Evolutionary conservation across 2,888 invertebrate species (phyloP).

Genomic region (Lithophane semibrunnea): DNA sequence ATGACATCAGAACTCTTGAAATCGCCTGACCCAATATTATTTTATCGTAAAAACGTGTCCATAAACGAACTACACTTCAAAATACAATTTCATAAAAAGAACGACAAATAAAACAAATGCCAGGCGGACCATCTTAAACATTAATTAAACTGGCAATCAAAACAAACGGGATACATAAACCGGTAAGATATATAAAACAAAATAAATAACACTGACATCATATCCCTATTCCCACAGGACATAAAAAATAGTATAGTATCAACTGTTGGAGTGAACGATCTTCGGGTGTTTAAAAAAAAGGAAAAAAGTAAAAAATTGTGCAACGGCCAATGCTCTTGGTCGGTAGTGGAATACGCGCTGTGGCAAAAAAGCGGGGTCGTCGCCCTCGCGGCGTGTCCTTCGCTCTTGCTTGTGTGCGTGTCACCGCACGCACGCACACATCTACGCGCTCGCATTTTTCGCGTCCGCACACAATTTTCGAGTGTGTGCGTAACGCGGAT

Average conservation of each 20-base stretch:
- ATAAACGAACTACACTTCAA: constrained; percentile 39
- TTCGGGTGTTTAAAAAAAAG: constrained; percentile 76
- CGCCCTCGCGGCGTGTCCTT: constrained; percentile 88
- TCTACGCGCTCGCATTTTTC: constrained; percentile 75
- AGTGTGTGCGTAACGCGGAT: constrained; percentile 78
- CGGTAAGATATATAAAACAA: constrained; percentile 66
- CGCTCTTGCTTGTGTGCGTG: constrained; percentile 82
- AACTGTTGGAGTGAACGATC: constrained; percentile 83
- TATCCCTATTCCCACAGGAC: constrained; percentile 83
- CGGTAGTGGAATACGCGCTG: constrained; percentile 85
- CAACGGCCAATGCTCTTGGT: constrained; percentile 87
- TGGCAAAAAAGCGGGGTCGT: constrained; percentile 89
- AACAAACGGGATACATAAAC: constrained; percentile 77
- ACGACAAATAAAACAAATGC: constrained; percentile 30
- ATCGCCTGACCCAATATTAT: constrained; percentile 19
- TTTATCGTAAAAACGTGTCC: constrained; percentile 36
- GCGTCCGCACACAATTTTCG: constrained; percentile 70
- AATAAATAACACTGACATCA: constrained; percentile 80
- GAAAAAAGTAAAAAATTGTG: constrained; percentile 72
- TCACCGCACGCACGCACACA: constrained; percentile 77
- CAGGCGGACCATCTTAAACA: constrained; percentile 35
- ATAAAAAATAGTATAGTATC: constrained; percentile 77
- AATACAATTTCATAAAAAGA: constrained; percentile 48
- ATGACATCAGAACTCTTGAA: constrained; percentile 41
- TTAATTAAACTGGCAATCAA: constrained; percentile 73